Evolutionary conservation across 2,113 vertebrate species (phyloP).

Genomic region (Ellobius talpinus): DNA sequence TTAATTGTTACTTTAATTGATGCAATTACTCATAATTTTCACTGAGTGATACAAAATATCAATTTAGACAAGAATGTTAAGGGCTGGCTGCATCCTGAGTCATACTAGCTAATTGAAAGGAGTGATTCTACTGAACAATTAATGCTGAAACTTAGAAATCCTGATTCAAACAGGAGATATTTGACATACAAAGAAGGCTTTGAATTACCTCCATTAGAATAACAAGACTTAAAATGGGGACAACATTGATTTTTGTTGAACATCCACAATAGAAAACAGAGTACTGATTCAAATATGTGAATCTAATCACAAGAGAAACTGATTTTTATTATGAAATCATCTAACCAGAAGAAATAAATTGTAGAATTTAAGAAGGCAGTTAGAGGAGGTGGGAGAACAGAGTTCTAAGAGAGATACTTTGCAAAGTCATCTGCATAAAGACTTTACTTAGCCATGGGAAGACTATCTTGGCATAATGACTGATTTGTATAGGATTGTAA

Average conservation of each 20-base stretch:
- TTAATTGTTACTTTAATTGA: constrained; percentile 15
- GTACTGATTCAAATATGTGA: neutral
- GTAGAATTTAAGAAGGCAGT: neutral
- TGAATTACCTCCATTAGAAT: neutral
- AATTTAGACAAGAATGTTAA: neutral
- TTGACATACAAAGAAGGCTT: neutral
- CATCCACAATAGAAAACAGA: neutral
- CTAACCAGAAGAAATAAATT: neutral
- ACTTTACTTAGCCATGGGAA: neutral
- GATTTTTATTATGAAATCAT: neutral
- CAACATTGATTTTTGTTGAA: neutral
- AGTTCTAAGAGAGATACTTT: neutral
- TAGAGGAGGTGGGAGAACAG: neutral
- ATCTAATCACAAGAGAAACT: neutral
- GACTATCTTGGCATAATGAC: neutral
- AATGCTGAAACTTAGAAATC: neutral
- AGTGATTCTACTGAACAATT: neutral
- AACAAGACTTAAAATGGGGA: neutral
- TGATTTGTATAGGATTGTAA: neutral
- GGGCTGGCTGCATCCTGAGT: neutral
- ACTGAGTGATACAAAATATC: neutral
- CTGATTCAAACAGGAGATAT: neutral
- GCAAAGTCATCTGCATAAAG: neutral
- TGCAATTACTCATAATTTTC: constrained; percentile 13
- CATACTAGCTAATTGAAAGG: neutral